Percentiles rank a stretch among this genome's conserved stretches.
Conservation (phyloP, 2,113 vertebrate species). For the Brevimyrus niger region DNA sequence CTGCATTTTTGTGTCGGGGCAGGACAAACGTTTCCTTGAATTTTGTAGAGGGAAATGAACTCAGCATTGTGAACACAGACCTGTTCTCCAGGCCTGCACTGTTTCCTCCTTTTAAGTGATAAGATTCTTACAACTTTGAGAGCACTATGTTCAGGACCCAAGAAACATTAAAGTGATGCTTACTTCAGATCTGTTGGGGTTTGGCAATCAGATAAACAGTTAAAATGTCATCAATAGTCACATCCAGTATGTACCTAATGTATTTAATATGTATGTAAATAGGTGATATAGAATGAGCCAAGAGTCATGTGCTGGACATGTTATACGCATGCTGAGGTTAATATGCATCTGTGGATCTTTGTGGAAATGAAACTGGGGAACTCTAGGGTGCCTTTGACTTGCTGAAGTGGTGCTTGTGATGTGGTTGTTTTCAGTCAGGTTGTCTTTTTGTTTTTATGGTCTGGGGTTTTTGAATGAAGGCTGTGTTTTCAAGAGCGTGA, state of each 20-base stretch:
- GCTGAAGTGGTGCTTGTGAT: background rate
- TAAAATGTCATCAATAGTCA: background rate
- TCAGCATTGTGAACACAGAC: background rate
- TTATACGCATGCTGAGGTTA: background rate
- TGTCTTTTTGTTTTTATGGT: background rate
- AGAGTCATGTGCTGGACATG: background rate
- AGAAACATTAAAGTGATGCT: background rate
- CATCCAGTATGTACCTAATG: background rate
- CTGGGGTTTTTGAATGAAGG: background rate
- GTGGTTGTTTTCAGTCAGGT: background rate
- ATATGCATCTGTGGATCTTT: background rate
- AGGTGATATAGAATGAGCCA: background rate
- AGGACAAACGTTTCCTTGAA: background rate
- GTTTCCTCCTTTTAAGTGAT: background rate
- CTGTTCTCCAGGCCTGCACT: background rate
- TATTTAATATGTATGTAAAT: background rate
- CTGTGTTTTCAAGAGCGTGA: background rate
- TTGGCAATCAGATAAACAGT: background rate
- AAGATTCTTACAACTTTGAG: background rate
- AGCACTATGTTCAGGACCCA: background rate
- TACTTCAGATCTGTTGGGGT: background rate
- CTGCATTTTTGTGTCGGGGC: background rate
- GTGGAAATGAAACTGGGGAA: background rate
- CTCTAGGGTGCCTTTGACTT: background rate
- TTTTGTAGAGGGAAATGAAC: background rate